Evolutionary conservation across 2,797 vertebrate genomes (phyloP).

Genomic region (Cygnus olor): DNA sequence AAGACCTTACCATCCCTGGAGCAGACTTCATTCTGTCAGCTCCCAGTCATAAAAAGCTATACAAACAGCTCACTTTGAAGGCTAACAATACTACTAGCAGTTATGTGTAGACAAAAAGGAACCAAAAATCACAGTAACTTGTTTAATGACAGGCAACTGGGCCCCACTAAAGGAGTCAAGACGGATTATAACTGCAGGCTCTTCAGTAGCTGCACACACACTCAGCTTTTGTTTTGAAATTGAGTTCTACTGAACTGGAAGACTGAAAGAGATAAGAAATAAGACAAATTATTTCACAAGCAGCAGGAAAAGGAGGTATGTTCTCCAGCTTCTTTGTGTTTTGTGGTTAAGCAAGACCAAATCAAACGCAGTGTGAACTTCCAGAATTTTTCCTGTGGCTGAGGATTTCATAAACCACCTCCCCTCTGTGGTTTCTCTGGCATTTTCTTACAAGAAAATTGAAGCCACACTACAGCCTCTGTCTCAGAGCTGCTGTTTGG

Average conservation of each 20-base stretch:
- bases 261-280: background rate
- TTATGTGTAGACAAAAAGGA: slow-evolving; percentile 32
- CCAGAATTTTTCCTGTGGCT: background rate
- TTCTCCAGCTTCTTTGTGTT: background rate
- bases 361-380: background rate
- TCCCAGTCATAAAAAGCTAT: slow-evolving; percentile 7
- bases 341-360: background rate
- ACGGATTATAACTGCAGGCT: slow-evolving; percentile 35
- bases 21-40: slow-evolving; percentile 39
- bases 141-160: slow-evolving; percentile 43
- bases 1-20: slow-evolving; percentile 9
- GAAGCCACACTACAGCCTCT: background rate
- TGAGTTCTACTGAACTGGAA: background rate
- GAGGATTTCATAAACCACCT: background rate
- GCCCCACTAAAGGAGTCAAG: slow-evolving; percentile 15
- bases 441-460: background rate
- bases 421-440: background rate
- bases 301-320: background rate
- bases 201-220: slow-evolving; percentile 6
- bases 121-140: slow-evolving; percentile 48
- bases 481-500: background rate
- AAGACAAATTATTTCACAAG: background rate
- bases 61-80: slow-evolving; percentile 37
- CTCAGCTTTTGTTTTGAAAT: slow-evolving; percentile 20
- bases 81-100: slow-evolving; percentile 2